phyloP scores from a whole-genome alignment of 2,888 invertebrate genomes.

The Blastobasis adustella region DNA sequence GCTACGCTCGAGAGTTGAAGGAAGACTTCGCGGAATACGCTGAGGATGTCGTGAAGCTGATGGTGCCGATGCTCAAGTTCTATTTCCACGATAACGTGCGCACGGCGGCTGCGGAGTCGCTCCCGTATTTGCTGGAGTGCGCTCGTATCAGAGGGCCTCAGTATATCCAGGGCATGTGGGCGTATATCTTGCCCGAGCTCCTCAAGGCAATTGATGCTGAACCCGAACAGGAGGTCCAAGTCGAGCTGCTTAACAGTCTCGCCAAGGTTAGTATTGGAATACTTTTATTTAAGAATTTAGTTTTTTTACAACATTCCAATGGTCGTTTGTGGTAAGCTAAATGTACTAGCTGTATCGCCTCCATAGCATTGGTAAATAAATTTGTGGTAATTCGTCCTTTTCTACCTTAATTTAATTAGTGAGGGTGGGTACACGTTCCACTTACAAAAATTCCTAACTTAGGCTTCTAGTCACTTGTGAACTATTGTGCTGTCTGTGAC shows the following conservation, averaged over 20 bases:
- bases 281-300: too few species aligned
- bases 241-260: constrained; percentile 87
- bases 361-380: too few species aligned
- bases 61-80: constrained; percentile 94
- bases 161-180: constrained; percentile 85
- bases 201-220: constrained; percentile 92
- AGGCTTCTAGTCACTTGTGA: too few species aligned
- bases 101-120: constrained; percentile 91
- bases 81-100: constrained; percentile 96
- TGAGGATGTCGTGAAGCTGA: constrained; percentile 83
- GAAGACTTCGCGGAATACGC: constrained; percentile 80
- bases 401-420: too few species aligned
- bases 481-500: too few species aligned
- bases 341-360: too few species aligned
- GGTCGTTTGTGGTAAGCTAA: too few species aligned
- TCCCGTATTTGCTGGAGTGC: constrained; percentile 91
- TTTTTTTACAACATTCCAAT: too few species aligned
- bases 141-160: constrained; percentile 87
- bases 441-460: too few species aligned
- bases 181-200: constrained; percentile 89
- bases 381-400: too few species aligned
- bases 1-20: constrained; percentile 94
- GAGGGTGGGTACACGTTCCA: too few species aligned
- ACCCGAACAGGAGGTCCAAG: constrained; percentile 90
- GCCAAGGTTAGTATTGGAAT: constrained; percentile 72